Evolutionary conservation across 23 tunicate genomes (phyloP).

Genomic region (Ascidia mentula): DNA sequence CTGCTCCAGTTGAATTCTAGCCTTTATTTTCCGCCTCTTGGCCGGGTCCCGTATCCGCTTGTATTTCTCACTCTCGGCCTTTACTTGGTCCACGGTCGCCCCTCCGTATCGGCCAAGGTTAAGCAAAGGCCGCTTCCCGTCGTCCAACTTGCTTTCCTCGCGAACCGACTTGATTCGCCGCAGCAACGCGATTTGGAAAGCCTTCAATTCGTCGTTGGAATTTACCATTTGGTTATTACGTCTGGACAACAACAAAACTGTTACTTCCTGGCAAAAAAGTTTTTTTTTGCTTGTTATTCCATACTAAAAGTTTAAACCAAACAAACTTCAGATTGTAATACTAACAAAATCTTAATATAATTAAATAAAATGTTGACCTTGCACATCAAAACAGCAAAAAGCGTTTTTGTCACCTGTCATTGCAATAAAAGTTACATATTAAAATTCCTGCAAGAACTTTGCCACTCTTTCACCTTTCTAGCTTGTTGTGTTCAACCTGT

Average conservation of each 20-base stretch:
- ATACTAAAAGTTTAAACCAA: too few relatives aligned
- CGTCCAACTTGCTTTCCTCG: conserved; percentile 43
- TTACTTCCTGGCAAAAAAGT: too few relatives aligned
- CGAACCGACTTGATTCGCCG: conserved; percentile 55
- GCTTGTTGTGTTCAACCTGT: conserved; percentile 38
- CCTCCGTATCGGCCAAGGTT: conserved; percentile 88
- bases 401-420: too few relatives aligned
- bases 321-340: too few relatives aligned
- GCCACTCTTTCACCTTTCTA: conserved; percentile 54
- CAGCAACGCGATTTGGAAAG: conserved; percentile 74
- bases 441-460: too few relatives aligned
- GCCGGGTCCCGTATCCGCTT: conserved; percentile 69
- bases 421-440: too few relatives aligned
- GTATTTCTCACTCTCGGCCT: conserved; percentile 68
- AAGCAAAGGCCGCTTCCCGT: conserved; percentile 33
- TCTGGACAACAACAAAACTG: too few relatives aligned
- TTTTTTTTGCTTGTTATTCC: too few relatives aligned
- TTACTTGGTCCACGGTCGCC: conserved; percentile 68
- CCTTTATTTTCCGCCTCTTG: conserved; percentile 58
- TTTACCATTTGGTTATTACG: conserved; percentile 29
- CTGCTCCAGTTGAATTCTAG: conserved; percentile 59
- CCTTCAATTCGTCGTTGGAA: conserved; percentile 81
- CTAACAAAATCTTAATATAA: too few relatives aligned
- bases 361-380: too few relatives aligned
- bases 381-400: too few relatives aligned